Evolutionary conservation across 2,113 vertebrate species (phyloP), one percentile per base, ranked within the genome.

Genomic region (Oncorhynchus clarkii): DNA sequence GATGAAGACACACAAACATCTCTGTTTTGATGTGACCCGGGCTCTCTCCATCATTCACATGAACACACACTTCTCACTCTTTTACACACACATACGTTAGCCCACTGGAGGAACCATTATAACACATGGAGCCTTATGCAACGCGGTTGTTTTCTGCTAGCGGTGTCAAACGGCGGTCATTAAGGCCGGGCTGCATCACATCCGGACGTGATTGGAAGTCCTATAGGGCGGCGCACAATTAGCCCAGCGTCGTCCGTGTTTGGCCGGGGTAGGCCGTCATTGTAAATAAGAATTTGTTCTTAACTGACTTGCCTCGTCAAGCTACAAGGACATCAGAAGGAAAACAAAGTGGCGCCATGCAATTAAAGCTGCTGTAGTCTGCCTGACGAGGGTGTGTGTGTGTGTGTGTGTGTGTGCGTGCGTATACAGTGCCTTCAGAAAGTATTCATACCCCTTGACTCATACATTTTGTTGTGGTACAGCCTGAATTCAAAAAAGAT

Each of bases 91-190:
- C 82, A 78, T 31, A 82, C 3, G 13, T 70, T 65, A 24, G 31
- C 78, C 78, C 64, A 20, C 76, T 82, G 49, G 57, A 78, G 78
- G 72, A 79, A 70, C 72, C 73, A 31, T 31, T 48, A 18, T 68
- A 75, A 79, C 86, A 88, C 85, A 88, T 80, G 84, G 78, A 84
- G 78, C 65, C 74, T 74, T 80, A 82, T 78, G 84, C 85, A 87
- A 88, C 82, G 78, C 85, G 73, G 76, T 62, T 24, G 48, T 24
- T n/a, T 73, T 81, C 70, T 83, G 77, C 76, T 45, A 60, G 57
- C 11, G 57, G 72, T 65, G 78, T 82, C 78, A 70, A 70, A 82
- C 75, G 0, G 66, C 31, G 26, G 81, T 77, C 80, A 80, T 86
- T 87, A 85, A 34, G 31, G 31, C 31, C 5, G 31, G 31, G 31